Evolutionary conservation across 2,797 vertebrate genomes (phyloP).

Genomic region (Momotus momota): DNA sequence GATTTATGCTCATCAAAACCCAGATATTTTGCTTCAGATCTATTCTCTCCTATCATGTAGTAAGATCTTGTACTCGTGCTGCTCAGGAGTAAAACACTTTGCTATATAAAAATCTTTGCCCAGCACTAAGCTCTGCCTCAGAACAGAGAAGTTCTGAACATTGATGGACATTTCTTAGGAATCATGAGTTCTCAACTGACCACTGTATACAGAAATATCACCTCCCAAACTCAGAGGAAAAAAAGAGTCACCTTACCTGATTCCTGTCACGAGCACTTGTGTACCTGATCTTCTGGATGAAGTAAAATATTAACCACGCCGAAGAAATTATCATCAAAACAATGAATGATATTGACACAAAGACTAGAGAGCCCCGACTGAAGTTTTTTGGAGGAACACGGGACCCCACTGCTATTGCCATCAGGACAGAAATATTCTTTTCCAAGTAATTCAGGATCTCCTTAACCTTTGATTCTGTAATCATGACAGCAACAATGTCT

Average conservation of each 20-base stretch:
- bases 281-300: constrained; percentile 97
- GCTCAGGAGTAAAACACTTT: background rate
- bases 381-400: constrained; percentile 88
- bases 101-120: background rate
- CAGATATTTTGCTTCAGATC: background rate
- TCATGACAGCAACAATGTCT: constrained; percentile 96
- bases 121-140: background rate
- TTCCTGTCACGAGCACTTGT: constrained; percentile 92
- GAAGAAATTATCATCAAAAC: constrained; percentile 98
- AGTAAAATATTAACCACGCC: constrained; percentile 98
- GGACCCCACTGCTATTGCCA: constrained; percentile 89
- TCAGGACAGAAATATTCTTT: constrained; percentile 92
- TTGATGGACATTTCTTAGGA: background rate
- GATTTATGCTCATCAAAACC: background rate
- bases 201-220: background rate
- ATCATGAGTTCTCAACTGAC: background rate
- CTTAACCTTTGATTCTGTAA: constrained; percentile 91
- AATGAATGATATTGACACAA: constrained; percentile 97
- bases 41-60: background rate
- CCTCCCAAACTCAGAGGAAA: background rate
- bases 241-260: constrained; percentile 83
- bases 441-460: constrained; percentile 93
- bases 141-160: background rate
- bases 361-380: constrained; percentile 93
- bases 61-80: background rate